Evolutionary conservation across 37 sponge, comb jelly and placozoan genomes (phyloP).

Genomic region (Chondrosia reniformis): DNA sequence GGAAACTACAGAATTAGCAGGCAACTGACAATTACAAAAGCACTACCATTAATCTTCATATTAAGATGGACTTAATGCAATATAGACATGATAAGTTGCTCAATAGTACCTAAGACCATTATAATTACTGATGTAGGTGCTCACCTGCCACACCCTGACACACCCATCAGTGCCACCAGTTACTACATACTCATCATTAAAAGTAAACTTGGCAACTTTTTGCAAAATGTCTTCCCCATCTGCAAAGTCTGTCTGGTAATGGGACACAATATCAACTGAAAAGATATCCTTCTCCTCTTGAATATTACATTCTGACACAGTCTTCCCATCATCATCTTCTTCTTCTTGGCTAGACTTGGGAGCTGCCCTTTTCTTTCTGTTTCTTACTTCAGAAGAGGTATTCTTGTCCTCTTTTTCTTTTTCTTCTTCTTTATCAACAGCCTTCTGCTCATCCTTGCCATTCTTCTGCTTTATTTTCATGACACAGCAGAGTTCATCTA

Average conservation of each 20-base stretch:
- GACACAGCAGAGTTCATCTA: background rate
- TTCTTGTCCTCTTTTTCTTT: background rate
- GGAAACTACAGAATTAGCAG: constrained; percentile 25
- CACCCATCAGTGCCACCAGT: constrained; percentile 67
- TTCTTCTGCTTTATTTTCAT: background rate
- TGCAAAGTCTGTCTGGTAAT: constrained; percentile 38
- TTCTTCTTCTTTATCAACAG: background rate
- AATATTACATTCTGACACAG: background rate
- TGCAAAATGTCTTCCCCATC: constrained; percentile 29
- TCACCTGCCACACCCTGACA: constrained; percentile 71
- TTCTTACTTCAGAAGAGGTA: background rate
- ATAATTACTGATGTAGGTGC: background rate
- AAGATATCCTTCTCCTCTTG: background rate
- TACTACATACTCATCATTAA: constrained; percentile 38
- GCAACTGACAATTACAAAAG: background rate
- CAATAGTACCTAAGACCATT: too few relatives aligned
- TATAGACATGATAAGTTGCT: too few relatives aligned
- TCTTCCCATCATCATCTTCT: background rate
- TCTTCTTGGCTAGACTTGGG: background rate
- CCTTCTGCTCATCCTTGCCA: background rate
- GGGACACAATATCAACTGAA: background rate
- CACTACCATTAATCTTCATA: background rate
- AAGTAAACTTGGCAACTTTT: constrained; percentile 53
- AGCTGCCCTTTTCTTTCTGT: background rate
- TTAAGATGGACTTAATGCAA: too few relatives aligned